Evolutionary conservation across 1,140 invertebrate species (phyloP), one percentile per base, ranked within the genome.

Genomic region (Teleogryllus occipitalis): DNA sequence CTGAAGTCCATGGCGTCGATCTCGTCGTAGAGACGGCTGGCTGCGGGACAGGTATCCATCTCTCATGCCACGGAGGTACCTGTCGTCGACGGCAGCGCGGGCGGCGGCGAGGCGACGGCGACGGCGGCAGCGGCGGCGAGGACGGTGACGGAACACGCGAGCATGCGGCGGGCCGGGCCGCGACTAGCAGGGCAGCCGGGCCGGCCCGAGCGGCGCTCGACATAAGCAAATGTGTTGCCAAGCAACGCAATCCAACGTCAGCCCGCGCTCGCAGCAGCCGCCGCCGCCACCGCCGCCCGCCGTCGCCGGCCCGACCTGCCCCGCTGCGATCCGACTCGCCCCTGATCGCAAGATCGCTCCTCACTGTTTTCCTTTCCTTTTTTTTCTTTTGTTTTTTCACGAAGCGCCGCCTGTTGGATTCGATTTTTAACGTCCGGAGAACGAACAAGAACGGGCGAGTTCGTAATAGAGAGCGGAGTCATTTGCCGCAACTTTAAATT

Each of bases 1-100:
- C 39, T 80, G 75, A 80, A 80, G 79, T 80, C 79, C 75, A 80
- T 47, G 75, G 79, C 79, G 79, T 80, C 79, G 48, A 77, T 77
- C 8, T 80, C 79, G 22, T 49, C 79, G 79, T 80, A 80, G n/a
- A 80, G 79, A 65, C 47, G 79, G 48, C 48, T 76, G 78, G 65
- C 78, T 8, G 78, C 48, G 0, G 54, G 21, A 18, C 54, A 65
- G 49, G 75, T 39, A 47, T 80, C 79, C 79, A 80, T 80, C 47
- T 74, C 65, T 80, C 79, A 47, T 54, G n/a, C 79, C 48, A 18
- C 78, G 72, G 48, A 10, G 54, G 18, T 18, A 0, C 10, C 54
- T 10, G 18, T 18, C 10, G 54, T 1, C 10, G 54, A 47, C 46
- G 21, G 74, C 21, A 73, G 72, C 15, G 72, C 27, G 27, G 18